A percentile compares a stretch with the other conserved stretches of the same genome.
phyloP scores from a whole-genome alignment of 1,140 invertebrate species.

The Drosophila busckii region DNA sequence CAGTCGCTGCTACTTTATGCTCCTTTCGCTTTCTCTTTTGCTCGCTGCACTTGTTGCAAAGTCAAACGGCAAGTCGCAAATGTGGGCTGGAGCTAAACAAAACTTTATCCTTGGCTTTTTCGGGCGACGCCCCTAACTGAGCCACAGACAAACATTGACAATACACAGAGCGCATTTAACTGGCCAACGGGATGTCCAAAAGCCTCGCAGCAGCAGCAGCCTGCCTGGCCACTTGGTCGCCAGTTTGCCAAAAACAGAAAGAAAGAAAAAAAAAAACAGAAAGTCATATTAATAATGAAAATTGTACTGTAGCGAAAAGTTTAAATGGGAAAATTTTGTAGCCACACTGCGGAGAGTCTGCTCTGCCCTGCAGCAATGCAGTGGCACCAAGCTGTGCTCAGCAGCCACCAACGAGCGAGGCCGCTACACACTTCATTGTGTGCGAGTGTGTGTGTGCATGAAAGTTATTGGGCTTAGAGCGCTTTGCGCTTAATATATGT shows the following conservation, averaged over 20 bases:
- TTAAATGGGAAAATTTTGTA: constrained; percentile 72
- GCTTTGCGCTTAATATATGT: constrained; percentile 59
- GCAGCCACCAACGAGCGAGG: constrained; percentile 19
- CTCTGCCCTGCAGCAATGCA: constrained; percentile 53
- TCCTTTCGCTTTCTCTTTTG: background rate
- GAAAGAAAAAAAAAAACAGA: too few species aligned
- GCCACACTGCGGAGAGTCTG: constrained; percentile 37
- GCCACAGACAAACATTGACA: constrained; percentile 66
- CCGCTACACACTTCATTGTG: background rate
- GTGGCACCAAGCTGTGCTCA: constrained; percentile 57
- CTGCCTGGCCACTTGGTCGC: constrained; percentile 12
- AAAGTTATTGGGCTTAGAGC: constrained; percentile 65
- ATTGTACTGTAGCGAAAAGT: constrained; percentile 73
- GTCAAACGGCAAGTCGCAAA: constrained; percentile 59
- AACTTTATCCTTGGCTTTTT: constrained; percentile 64
- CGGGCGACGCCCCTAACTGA: background rate
- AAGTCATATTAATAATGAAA: constrained; percentile 77
- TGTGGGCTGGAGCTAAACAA: constrained; percentile 11
- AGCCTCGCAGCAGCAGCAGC: background rate
- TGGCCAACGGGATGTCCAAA: constrained; percentile 52
- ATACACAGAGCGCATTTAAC: constrained; percentile 67
- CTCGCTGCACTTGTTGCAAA: constrained; percentile 63
- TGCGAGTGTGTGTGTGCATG: constrained; percentile 20
- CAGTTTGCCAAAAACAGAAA: constrained; percentile 62
- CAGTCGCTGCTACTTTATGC: background rate